phyloP scores from a whole-genome alignment of 2,888 invertebrate species.

The Amblyjoppa proteus region DNA sequence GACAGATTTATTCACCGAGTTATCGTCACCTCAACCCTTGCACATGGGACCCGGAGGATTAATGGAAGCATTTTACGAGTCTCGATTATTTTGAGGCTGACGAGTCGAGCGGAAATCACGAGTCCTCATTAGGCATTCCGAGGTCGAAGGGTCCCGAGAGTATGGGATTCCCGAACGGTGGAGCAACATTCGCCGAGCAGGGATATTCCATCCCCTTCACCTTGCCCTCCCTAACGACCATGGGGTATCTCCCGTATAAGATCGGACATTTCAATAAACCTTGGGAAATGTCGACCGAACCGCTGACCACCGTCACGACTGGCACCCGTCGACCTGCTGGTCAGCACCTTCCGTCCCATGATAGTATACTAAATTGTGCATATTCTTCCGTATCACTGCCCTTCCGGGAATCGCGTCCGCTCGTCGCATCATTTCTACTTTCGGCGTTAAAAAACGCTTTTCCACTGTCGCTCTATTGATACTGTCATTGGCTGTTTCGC shows the following conservation, averaged over 20 bases:
- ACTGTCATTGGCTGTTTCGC: neutral
- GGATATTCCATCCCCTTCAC: conserved; percentile 68
- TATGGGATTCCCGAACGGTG: conserved; percentile 48
- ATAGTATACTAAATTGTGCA: conserved; percentile 48
- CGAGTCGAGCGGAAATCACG: conserved; percentile 76
- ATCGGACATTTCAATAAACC: conserved; percentile 84
- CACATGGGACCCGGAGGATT: conserved; percentile 34
- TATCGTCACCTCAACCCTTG: conserved; percentile 21
- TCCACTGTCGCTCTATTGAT: conserved; percentile 11
- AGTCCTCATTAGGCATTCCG: conserved; percentile 81
- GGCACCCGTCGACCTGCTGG: conserved; percentile 67
- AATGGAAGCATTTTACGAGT: conserved; percentile 57
- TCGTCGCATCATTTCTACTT: conserved; percentile 67
- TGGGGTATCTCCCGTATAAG: conserved; percentile 74
- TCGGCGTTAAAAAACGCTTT: conserved; percentile 13
- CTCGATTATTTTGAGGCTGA: conserved; percentile 68
- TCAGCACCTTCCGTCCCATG: conserved; percentile 75
- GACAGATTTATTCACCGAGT: conserved; percentile 23
- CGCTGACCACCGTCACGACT: conserved; percentile 66
- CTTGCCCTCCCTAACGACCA: conserved; percentile 71
- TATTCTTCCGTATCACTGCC: conserved; percentile 51
- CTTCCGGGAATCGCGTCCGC: conserved; percentile 60
- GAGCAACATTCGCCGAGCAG: conserved; percentile 41
- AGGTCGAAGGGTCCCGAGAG: conserved; percentile 74
- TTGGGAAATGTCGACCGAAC: conserved; percentile 72